These are phyloP conservation scores for Melipona beecheii DNA, from an alignment of 2,888 invertebrate genomes.

Conservation along the genomic window DNA sequence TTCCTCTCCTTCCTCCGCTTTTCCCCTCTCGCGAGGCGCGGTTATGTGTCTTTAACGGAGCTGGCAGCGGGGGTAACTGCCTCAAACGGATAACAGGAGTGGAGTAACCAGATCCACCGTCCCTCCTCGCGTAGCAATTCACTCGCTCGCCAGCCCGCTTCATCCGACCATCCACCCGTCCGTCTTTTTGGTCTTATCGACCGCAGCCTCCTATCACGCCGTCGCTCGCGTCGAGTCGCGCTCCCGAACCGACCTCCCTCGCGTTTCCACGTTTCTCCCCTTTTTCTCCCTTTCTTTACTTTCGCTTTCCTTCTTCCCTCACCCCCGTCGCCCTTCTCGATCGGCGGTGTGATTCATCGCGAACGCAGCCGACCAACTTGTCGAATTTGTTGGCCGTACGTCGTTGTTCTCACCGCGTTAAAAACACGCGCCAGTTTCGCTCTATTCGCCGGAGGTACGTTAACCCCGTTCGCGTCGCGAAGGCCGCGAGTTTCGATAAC, in stretches of 20 bases:
- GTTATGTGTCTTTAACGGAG: conserved; percentile 66
- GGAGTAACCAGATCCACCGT: conserved; percentile 73
- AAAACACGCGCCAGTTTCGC: background rate
- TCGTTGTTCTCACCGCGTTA: background rate
- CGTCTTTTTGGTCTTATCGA: conserved; percentile 73
- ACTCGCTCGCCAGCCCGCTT: conserved; percentile 64
- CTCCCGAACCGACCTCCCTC: conserved; percentile 22
- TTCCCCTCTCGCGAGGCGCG: conserved; percentile 15
- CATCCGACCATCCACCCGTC: conserved; percentile 62
- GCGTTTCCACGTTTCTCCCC: conserved; percentile 6
- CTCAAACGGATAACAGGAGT: conserved; percentile 75
- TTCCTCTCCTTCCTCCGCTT: background rate
- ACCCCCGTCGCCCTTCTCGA: too few species aligned
- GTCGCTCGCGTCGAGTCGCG: conserved; percentile 61
- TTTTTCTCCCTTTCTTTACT: background rate
- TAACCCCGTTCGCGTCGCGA: background rate
- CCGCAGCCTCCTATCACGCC: conserved; percentile 66
- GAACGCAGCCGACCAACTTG: conserved; percentile 9
- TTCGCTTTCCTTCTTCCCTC: too few species aligned
- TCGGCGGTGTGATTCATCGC: conserved; percentile 10
- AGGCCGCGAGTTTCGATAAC: background rate
- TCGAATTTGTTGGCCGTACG: conserved; percentile 10
- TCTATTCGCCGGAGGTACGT: background rate
- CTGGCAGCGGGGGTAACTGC: conserved; percentile 69
- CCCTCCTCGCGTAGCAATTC: conserved; percentile 64